phyloP scores from a whole-genome alignment of 2,797 vertebrate species.

The Delichon dasypus region DNA sequence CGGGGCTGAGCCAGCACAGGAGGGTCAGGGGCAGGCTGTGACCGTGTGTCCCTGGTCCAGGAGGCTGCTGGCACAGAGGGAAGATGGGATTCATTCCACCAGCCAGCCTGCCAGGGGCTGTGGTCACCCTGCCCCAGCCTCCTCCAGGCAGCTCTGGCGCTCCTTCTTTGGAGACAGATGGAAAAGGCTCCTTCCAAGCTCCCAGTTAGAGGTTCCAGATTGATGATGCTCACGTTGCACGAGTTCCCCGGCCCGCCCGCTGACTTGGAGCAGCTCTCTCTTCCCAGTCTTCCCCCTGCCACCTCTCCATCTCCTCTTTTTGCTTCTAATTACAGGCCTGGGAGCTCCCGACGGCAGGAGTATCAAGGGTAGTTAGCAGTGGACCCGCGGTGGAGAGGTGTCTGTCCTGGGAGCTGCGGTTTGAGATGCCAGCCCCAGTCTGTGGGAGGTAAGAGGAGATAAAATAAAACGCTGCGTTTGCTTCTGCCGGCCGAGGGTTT shows the following conservation, averaged over 20 bases:
- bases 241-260: background rate
- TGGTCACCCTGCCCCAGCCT: background rate
- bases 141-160: background rate
- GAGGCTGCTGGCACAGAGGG: background rate
- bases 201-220: background rate
- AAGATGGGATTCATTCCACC: background rate
- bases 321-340: background rate
- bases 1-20: background rate
- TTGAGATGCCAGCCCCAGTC: background rate
- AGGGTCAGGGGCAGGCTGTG: background rate
- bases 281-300: background rate
- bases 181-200: background rate
- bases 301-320: background rate
- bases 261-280: background rate
- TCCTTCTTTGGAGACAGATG: background rate
- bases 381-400: fast-evolving
- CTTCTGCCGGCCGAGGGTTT: background rate
- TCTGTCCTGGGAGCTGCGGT: background rate
- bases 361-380: background rate
- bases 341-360: background rate
- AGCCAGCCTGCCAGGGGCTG: background rate
- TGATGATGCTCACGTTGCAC: background rate
- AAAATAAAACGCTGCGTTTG: background rate
- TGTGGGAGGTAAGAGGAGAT: background rate
- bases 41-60: fast-evolving